Evolutionary conservation across 1,140 invertebrate genomes (phyloP).

Genomic region (Saccostrea glomerata): DNA sequence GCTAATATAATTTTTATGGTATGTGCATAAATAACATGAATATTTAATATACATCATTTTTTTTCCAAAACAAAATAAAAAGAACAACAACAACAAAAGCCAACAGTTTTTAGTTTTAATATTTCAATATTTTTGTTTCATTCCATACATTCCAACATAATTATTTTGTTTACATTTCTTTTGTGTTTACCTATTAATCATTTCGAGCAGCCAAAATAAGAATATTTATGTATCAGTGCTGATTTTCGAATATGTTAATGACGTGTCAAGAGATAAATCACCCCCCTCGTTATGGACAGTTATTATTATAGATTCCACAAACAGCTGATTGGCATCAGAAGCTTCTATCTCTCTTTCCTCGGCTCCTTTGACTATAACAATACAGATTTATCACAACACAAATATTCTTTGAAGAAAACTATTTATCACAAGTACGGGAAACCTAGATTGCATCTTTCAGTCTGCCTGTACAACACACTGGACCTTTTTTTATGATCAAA

Average conservation of each 20-base stretch:
- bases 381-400: background rate
- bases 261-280: conserved; percentile 13
- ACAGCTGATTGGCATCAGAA: background rate
- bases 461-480: background rate
- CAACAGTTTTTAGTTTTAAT: too few relatives aligned
- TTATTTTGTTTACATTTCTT: background rate
- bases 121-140: background rate
- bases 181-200: background rate
- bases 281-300: background rate
- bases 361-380: background rate
- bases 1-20: too few relatives aligned
- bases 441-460: background rate
- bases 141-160: background rate
- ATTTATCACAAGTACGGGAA: background rate
- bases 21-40: too few relatives aligned
- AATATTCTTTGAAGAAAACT: conserved; percentile 17
- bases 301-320: background rate
- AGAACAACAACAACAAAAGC: too few relatives aligned
- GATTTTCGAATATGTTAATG: background rate
- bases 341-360: background rate
- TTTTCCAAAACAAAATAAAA: too few relatives aligned
- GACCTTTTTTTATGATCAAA: background rate
- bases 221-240: background rate
- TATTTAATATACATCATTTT: too few relatives aligned
- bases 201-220: background rate